Base-by-base conservation (phyloP, 2,888 invertebrate species). In the Pseudococcus longispinus region DNA sequence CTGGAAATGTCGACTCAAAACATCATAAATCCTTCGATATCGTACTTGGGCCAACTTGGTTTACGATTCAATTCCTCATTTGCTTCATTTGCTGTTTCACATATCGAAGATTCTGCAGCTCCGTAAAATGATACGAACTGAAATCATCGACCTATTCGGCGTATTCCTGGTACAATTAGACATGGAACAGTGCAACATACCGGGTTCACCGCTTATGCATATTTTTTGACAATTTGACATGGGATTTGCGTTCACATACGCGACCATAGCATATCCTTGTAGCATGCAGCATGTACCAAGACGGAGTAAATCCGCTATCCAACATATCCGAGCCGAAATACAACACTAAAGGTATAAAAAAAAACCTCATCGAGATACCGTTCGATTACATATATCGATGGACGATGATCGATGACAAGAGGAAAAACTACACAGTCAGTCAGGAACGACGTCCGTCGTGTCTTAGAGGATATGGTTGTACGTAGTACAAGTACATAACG, bases 401-500 rank as follows among this genome's bases (percentile, higher is more conserved):
- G 18, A 4, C 8, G 37, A 60, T 15, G 60, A 60, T 60, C 23
- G 60, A 60, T 60, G 60, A 60, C 60, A 60, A 60, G 60, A 55
- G n/a, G 51, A 60, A 60, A 23, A 60, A 23, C 60, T 13, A 23
- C 11, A 9, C 60, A 60, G 60, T 60, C 60, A 60, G 60, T 60
- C 23, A 9, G 84, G n/a, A n/a, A n/a, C n/a, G 11, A 55, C 32
- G 37, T 37, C 74, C 37, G n/a, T 51, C 46, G 13, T 51, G 51
- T 60, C 60, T 44, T 42, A 77, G 77, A 77, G 77, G 74, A 77
- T 85, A 65, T 80, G 15, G 37, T 3, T n/a, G 46, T 37, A 37
- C 37, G 37, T 0, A 37, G 37, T 37, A 37, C 37, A n/a, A n/a
- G 37, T 37, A 37, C 9, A 46, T 70, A 55, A 37, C 86, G 70